A percentile compares a stretch with the other conserved stretches of the same genome.
Evolutionary conservation across 2,797 vertebrate species (phyloP).

Genomic region (Orestias chungarensis): DNA sequence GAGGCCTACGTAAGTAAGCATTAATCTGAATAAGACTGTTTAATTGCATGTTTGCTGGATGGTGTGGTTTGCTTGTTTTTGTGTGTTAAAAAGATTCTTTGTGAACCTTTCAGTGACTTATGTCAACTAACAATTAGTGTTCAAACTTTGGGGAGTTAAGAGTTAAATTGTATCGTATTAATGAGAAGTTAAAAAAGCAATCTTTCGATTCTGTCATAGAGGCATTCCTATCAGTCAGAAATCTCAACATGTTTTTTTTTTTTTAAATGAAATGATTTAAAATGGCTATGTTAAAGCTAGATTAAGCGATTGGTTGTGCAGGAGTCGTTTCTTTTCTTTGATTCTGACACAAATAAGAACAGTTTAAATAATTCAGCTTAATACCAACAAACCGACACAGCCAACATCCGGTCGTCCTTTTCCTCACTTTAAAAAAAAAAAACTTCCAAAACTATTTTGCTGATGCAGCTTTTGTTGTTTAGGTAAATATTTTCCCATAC

Average conservation of each 20-base stretch:
- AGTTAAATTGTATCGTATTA: not conserved
- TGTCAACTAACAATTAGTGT: too few species aligned
- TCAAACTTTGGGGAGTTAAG: too few species aligned
- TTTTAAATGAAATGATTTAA: not conserved
- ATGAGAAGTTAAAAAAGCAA: not conserved
- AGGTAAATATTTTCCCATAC: not conserved
- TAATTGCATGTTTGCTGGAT: not conserved
- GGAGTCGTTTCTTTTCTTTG: not conserved
- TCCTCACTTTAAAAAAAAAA: not conserved
- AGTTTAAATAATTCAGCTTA: not conserved
- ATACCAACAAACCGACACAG: not conserved
- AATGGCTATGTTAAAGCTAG: not conserved
- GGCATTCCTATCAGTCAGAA: not conserved
- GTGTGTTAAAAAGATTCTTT: too few species aligned
- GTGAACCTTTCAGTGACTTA: not conserved
- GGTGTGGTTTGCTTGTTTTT: not conserved
- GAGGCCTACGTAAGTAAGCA: conserved; percentile 28
- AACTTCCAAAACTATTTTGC: not conserved
- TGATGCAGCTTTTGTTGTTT: not conserved
- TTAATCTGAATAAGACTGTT: not conserved
- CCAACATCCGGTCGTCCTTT: not conserved
- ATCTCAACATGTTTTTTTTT: not conserved
- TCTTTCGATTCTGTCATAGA: not conserved
- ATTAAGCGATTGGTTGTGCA: not conserved
- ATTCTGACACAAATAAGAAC: not conserved